These are phyloP conservation scores for Polydrusus pterygomalis DNA, from an alignment of 2,888 invertebrate species.

Conservation along the genomic window DNA sequence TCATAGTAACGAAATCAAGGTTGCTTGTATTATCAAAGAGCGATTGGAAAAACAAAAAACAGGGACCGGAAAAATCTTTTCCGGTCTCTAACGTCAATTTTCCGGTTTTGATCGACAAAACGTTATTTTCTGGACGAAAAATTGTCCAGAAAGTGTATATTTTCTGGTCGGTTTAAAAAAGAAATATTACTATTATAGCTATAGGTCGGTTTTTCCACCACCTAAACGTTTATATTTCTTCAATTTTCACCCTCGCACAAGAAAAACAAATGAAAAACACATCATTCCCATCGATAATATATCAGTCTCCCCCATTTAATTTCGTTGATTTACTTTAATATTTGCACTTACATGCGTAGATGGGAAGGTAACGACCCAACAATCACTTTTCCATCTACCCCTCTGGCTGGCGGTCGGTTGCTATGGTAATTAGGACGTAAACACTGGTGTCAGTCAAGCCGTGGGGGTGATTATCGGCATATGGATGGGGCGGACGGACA, in stretches of 20 bases:
- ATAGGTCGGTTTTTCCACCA: too few species aligned
- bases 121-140: too few species aligned
- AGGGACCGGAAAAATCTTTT: too few species aligned
- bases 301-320: constrained; percentile 12
- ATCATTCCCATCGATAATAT: background rate
- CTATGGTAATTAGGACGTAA: constrained; percentile 54
- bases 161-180: too few species aligned
- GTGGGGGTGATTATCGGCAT: constrained; percentile 36
- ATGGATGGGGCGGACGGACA: constrained; percentile 29
- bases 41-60: too few species aligned
- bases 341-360: constrained; percentile 50
- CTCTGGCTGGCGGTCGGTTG: constrained; percentile 47
- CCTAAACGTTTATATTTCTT: too few species aligned
- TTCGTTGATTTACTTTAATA: constrained; percentile 35
- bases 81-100: too few species aligned
- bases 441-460: constrained; percentile 47
- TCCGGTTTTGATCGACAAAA: too few species aligned
- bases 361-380: constrained; percentile 50
- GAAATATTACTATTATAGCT: too few species aligned
- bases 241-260: background rate
- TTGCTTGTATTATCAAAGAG: too few species aligned
- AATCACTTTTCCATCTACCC: constrained; percentile 45
- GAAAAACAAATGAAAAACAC: background rate
- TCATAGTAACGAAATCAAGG: too few species aligned
- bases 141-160: too few species aligned